Evolutionary conservation across 2,888 invertebrate genomes (phyloP).

Genomic region (Sthenelais limicola): DNA sequence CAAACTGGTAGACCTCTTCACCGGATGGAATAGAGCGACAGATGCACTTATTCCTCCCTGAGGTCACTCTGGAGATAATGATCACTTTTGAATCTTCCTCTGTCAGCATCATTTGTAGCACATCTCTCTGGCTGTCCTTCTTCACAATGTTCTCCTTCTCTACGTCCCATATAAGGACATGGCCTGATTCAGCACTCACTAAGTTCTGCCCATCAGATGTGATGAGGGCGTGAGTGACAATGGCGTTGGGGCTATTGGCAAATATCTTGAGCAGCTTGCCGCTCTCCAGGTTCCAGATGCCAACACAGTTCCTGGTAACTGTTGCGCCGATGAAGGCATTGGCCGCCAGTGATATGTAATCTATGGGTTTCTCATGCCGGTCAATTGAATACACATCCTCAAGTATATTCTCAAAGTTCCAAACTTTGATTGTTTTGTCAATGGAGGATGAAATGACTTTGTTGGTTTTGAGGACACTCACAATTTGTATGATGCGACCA

Average conservation of each 20-base stretch:
- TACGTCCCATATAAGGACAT: slow-evolving; percentile 90
- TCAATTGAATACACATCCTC: slow-evolving; percentile 91
- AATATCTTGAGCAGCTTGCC: slow-evolving; percentile 89
- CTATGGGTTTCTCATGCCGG: slow-evolving; percentile 93
- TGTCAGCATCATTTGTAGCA: slow-evolving; percentile 83
- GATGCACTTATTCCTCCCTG: slow-evolving; percentile 33
- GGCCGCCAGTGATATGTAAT: slow-evolving; percentile 80
- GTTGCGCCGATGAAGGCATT: slow-evolving; percentile 87
- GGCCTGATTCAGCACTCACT: slow-evolving; percentile 92
- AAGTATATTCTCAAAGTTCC: slow-evolving; percentile 99
- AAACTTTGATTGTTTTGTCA: slow-evolving; percentile 97
- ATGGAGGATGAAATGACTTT: slow-evolving; percentile 93
- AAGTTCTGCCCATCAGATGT: slow-evolving; percentile 88
- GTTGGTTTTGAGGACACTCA: slow-evolving; percentile 83
- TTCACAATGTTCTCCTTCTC: slow-evolving; percentile 82
- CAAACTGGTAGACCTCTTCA: slow-evolving; percentile 83
- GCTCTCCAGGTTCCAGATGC: slow-evolving; percentile 92
- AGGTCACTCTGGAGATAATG: slow-evolving; percentile 77
- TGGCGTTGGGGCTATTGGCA: slow-evolving; percentile 92
- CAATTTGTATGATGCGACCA: slow-evolving; percentile 92
- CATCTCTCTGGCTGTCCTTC: slow-evolving; percentile 87
- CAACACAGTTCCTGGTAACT: slow-evolving; percentile 94
- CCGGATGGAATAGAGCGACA: slow-evolving; percentile 78
- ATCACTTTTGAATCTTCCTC: slow-evolving; percentile 84
- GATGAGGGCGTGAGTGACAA: slow-evolving; percentile 92